Evolutionary conservation across 1,140 invertebrate genomes (phyloP).

Genomic region (Idris sp.): DNA sequence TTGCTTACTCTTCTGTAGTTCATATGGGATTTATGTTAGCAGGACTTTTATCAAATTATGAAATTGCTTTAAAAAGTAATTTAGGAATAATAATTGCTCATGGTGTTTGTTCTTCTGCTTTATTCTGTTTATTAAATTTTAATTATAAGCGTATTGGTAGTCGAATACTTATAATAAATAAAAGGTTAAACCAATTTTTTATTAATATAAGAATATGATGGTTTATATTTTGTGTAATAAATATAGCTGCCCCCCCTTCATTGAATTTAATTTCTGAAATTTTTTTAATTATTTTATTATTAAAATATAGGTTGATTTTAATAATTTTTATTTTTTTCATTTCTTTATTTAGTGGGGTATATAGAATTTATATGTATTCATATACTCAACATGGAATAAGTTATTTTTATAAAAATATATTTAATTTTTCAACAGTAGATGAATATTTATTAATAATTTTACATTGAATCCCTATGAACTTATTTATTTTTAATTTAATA

Average conservation of each 20-base stretch:
- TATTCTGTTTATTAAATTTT: constrained; percentile 84
- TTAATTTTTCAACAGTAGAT: constrained; percentile 72
- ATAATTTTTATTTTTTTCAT: constrained; percentile 75
- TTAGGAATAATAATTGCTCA: constrained; percentile 82
- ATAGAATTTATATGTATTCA: constrained; percentile 76
- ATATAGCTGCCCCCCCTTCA: constrained; percentile 69
- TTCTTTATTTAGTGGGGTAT: constrained; percentile 62
- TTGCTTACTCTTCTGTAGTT: constrained; percentile 82
- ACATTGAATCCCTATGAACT: constrained; percentile 81
- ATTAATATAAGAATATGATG: constrained; percentile 78
- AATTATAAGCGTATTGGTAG: constrained; percentile 79
- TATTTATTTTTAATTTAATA: constrained; percentile 79
- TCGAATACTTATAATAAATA: constrained; percentile 75
- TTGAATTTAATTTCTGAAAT: constrained; percentile 78
- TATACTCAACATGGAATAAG: constrained; percentile 79
- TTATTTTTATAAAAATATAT: constrained; percentile 68
- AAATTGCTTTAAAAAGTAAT: constrained; percentile 75
- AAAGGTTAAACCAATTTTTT: constrained; percentile 66
- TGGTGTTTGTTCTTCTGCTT: constrained; percentile 82
- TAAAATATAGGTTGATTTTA: constrained; percentile 72
- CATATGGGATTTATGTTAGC: constrained; percentile 80
- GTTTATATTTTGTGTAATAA: constrained; percentile 80
- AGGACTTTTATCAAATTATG: constrained; percentile 74
- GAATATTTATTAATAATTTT: constrained; percentile 81
- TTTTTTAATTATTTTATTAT: constrained; percentile 79